Evolutionary conservation across 2,113 vertebrate species (phyloP).

Genomic region (Puffinus mauretanicus): DNA sequence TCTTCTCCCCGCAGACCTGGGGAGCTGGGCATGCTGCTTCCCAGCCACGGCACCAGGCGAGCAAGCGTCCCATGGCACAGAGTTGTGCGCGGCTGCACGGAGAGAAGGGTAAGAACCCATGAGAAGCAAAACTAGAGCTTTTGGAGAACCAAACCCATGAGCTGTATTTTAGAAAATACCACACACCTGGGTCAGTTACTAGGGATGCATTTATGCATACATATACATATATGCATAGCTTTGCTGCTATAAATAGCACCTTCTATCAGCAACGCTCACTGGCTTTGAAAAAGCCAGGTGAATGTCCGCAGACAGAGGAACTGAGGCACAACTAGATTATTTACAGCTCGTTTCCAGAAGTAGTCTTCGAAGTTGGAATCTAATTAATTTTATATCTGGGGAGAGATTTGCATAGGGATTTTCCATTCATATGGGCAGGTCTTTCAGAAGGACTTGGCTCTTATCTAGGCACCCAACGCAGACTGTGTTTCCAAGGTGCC

Average conservation of each 20-base stretch:
- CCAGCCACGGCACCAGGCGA: fast-evolving
- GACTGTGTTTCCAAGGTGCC: neutral
- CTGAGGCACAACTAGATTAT: constrained; percentile 54
- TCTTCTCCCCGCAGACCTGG: too few species aligned
- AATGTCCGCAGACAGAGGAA: constrained; percentile 45
- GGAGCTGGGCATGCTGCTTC: neutral
- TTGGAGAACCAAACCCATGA: neutral
- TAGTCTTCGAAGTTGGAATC: constrained; percentile 47
- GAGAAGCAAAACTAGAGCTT: neutral
- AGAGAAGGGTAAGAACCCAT: neutral
- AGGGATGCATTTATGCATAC: neutral
- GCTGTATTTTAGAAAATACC: neutral
- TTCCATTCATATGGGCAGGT: neutral
- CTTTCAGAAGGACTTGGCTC: neutral
- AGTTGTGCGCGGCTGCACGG: fast-evolving
- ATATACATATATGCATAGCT: neutral
- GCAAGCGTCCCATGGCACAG: fast-evolving
- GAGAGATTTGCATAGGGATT: constrained; percentile 37
- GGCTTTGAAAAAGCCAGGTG: neutral
- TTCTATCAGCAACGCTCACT: neutral
- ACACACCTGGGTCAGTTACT: neutral
- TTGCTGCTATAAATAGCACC: constrained; percentile 28
- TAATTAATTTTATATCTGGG: constrained; percentile 56
- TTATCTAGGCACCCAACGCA: neutral
- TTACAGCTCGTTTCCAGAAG: constrained; percentile 32